Evolutionary conservation across 2,888 invertebrate genomes (phyloP).

Genomic region (Vannuccia rotundouncinata): DNA sequence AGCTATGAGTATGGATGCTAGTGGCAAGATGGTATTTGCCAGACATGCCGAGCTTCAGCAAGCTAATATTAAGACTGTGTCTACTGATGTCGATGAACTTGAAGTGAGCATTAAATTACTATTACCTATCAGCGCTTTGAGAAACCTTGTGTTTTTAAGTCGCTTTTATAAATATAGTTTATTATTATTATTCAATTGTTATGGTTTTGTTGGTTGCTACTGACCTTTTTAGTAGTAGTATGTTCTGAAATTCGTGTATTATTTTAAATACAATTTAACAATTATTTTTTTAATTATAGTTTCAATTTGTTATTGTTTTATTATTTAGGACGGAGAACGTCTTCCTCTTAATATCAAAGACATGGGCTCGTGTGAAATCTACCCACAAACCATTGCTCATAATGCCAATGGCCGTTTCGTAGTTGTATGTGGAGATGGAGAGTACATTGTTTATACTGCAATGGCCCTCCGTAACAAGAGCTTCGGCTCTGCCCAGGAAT

Average conservation of each 20-base stretch:
- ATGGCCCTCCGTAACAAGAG: conserved; percentile 98
- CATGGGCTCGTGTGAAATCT: conserved; percentile 98
- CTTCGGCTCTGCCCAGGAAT: conserved; percentile 94
- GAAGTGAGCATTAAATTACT: too few relatives aligned
- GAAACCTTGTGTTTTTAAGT: too few relatives aligned
- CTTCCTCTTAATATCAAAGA: conserved; percentile 90
- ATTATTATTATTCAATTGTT: too few relatives aligned
- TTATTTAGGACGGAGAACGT: conserved; percentile 74
- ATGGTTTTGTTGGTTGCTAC: too few relatives aligned
- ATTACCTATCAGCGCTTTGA: too few relatives aligned
- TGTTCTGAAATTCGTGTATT: too few relatives aligned
- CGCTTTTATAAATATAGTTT: too few relatives aligned
- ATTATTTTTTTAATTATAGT: neutral
- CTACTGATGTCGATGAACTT: too few relatives aligned
- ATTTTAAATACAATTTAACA: too few relatives aligned
- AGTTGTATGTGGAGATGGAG: conserved; percentile 97
- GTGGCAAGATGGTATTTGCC: conserved; percentile 98
- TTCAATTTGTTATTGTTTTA: neutral
- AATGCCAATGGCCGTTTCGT: conserved; percentile 91
- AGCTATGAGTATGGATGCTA: conserved; percentile 95
- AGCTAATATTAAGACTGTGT: conserved; percentile 83
- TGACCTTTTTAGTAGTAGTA: too few relatives aligned
- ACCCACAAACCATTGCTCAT: conserved; percentile 94
- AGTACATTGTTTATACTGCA: conserved; percentile 98
- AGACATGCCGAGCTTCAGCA: conserved; percentile 96